A percentile compares a stretch with the other conserved stretches of the same genome.
These are phyloP conservation scores for Phoebastria nigripes DNA, from an alignment of 2,797 vertebrate genomes.

Conservation along the genomic window DNA sequence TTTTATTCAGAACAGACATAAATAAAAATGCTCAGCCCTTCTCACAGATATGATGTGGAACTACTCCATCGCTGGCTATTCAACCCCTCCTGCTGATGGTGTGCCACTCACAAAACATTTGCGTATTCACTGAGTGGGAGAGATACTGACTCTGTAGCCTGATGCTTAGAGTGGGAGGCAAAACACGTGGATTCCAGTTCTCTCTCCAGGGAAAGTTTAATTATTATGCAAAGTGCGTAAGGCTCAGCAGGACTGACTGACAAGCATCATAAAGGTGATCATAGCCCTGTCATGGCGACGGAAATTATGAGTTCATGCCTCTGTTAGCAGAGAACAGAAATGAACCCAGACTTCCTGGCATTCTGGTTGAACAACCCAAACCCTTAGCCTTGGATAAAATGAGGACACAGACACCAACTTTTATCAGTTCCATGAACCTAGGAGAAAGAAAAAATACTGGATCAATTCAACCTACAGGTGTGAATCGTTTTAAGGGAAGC, in stretches of 20 bases:
- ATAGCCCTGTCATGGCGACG: accelerated
- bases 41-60: background rate
- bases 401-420: background rate
- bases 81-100: background rate
- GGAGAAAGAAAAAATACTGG: background rate
- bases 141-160: constrained; percentile 15
- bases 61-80: background rate
- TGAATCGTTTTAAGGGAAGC: background rate
- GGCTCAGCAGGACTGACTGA: background rate
- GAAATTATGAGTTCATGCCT: background rate
- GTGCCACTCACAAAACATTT: background rate
- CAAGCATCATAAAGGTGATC: background rate
- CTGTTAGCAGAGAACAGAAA: background rate
- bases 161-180: constrained; percentile 36
- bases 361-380: background rate
- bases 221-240: background rate
- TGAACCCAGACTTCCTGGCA: background rate
- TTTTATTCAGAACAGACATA: background rate
- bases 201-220: background rate
- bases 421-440: background rate
- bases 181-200: constrained; percentile 6
- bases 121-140: background rate
- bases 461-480: background rate
- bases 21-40: background rate
- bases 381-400: background rate